Base-by-base conservation (phyloP, 2,797 vertebrate genomes). In the Erithacus rubecula region DNA sequence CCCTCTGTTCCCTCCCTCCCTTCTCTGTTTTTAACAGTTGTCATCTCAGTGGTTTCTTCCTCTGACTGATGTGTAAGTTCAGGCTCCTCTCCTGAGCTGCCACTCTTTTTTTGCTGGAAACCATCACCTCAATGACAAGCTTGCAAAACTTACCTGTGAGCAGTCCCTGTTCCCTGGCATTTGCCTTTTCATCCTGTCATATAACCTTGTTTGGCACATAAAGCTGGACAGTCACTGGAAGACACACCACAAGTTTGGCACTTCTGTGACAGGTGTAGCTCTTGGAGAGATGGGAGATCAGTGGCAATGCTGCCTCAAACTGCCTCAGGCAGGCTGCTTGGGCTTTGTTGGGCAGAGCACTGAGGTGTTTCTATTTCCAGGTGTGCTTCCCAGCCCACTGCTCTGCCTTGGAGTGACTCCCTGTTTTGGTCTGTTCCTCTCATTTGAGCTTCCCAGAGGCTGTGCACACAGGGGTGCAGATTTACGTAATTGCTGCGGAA, bases 401-500 rank as follows among this genome's bases (percentile, higher is more conserved):
- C 62, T 78, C 12, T 81, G 21, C 36, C 60, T 65, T 62, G 30
- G 39, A 60, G 36, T 39, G 0, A 2, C 41, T 74, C 52, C 26
- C 23, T n/a, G 19, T 10, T 83, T 30, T 36, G 51, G 10, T 44
- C 46, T 60, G 2, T 44, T 79, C 13, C 39, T 55, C 41, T 65
- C 8, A 29, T 53, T 78, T 34, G 76, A 59, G 24, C 36, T 69
- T 70, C 32, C 58, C 24, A 6, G 55, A 47, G 63, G 39, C n/a
- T 82, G 43, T 51, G n/a, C 46, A 12, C 11, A 2, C 23, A 71
- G 46, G 39, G 83, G 46, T 51, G 43, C 53, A 47, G 69, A 29
- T 82, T 75, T 51, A 56, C 0, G 0, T 68, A 81, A 60, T 23
- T 0, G 0, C 24, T 44, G 32, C 59, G 65, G 69, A 83, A 87